Evolutionary conservation across 2,797 vertebrate genomes (phyloP), one percentile per base, ranked within the genome.

Genomic region (Sebastes umbrosus): DNA sequence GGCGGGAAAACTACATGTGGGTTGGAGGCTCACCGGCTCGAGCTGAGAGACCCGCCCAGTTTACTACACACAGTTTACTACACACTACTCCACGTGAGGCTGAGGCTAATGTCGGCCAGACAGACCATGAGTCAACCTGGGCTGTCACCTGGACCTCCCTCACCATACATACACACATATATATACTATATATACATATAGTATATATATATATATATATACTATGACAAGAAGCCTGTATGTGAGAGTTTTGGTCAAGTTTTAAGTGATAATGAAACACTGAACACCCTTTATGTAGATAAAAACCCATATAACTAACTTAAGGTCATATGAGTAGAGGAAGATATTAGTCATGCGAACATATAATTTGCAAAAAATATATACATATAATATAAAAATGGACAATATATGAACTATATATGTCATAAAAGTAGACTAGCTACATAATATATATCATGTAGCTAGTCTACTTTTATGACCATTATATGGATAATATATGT

Each of bases 41-140:
- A 13, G 10, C 52, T 1, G 13, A 73, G 69, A 82, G 36, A 77
- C 87, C 88, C 20, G 80, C 87, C 91, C 87, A 70, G 3, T 82
- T 89, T 86, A 83, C 85, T 36, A 36, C 36, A 39, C 36, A 39
- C 36, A 13, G 12, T 34, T 34, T 34, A 34, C 32, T 34, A 34
- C 34, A 36, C 34, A 36, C 34, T 1, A 1, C 57, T 87, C 69
- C 93, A 94, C 90, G 92, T 94, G 94, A 93, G 74, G 1, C 24
- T 13, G 43, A 3, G 59, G n/a, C 94, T 83, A 93, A 86, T 95
- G 92, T 29, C 25, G 4, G 3, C 43, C 18, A 12, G 63, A 46
- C 2, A 68, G 39, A 82, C 36, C 5, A 39, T 39, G 36, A 39
- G 36, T 39, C 36, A 39, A 39, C 5, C 68, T 59, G 69, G 73